phyloP scores from a whole-genome alignment of 2,113 vertebrate species.

The Nannospalax galili region DNA sequence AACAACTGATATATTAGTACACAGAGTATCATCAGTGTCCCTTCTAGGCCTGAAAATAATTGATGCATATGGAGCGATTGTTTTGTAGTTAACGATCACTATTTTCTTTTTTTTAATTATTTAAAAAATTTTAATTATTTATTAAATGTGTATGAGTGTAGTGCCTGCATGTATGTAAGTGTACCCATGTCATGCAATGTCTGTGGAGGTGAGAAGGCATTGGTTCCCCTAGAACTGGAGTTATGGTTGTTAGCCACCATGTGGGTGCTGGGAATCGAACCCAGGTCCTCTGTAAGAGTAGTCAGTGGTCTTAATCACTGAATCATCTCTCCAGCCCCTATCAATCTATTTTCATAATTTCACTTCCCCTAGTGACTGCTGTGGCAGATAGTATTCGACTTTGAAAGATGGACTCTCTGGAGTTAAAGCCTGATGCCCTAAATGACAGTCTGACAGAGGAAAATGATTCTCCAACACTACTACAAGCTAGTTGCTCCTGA shows the following conservation, averaged over 20 bases:
- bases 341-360: neutral
- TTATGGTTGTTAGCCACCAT: no score
- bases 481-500: neutral
- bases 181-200: no score
- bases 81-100: neutral
- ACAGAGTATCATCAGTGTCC: neutral
- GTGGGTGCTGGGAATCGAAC: no score
- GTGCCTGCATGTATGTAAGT: no score
- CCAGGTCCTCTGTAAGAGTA: no score
- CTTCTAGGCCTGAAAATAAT: neutral
- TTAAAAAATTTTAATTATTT: no score
- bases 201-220: no score
- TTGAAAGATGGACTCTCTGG: neutral
- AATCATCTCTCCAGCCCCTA: no score
- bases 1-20: neutral
- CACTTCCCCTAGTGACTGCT: neutral
- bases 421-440: neutral
- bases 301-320: no score
- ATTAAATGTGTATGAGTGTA: no score
- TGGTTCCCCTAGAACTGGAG: no score
- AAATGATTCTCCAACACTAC: neutral
- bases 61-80: neutral
- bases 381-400: neutral
- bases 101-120: no score
- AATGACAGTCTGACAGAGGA: neutral